These are phyloP conservation scores for Erpobdella octoculata DNA, from an alignment of 2,888 invertebrate species.

Conservation along the genomic window DNA sequence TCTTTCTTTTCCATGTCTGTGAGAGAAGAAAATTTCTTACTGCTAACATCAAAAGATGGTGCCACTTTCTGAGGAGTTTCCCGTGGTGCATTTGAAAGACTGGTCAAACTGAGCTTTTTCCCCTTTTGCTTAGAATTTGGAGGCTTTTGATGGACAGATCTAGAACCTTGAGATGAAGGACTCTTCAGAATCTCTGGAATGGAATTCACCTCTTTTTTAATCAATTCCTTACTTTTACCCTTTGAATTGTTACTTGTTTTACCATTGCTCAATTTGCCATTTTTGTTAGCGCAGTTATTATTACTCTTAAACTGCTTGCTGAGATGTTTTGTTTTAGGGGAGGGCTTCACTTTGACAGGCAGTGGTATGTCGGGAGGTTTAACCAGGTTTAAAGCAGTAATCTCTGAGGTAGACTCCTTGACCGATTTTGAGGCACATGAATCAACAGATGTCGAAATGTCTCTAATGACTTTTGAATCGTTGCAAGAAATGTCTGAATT, in stretches of 20 bases:
- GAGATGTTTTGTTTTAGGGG: neutral
- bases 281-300: neutral
- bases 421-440: neutral
- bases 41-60: neutral
- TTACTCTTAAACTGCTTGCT: constrained; percentile 2
- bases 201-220: neutral
- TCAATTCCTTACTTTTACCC: neutral
- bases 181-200: neutral
- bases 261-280: neutral
- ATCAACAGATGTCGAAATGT: neutral
- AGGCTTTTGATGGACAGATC: neutral
- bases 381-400: neutral
- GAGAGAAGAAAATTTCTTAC: constrained; percentile 5
- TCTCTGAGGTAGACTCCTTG: neutral
- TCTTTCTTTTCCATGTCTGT: constrained; percentile 1
- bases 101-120: neutral
- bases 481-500: too few species aligned
- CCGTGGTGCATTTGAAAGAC: neutral
- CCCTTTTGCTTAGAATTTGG: neutral
- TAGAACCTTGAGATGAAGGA: neutral
- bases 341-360: constrained; percentile 3
- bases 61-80: neutral
- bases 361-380: neutral
- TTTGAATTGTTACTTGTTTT: neutral
- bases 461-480: neutral